Conservation (phyloP, 2,888 invertebrate genomes). For the Tetragonisca angustula region DNA sequence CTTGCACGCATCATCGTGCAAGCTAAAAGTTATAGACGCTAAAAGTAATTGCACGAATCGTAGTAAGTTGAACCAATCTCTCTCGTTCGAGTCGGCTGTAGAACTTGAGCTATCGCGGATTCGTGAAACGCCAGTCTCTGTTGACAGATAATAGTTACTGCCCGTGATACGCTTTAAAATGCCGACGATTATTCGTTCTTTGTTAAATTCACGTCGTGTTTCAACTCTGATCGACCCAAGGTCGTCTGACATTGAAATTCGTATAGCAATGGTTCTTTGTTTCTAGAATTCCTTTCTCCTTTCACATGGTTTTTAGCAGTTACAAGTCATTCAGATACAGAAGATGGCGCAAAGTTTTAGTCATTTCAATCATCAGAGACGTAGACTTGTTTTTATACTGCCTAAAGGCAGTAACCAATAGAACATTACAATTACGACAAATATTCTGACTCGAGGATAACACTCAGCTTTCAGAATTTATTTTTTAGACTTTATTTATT, state of each 20-base stretch:
- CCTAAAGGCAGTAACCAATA: neutral
- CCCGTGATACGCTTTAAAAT: slow-evolving; percentile 30
- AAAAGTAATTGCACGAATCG: slow-evolving; percentile 62
- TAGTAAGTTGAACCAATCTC: slow-evolving; percentile 49
- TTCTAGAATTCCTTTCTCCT: neutral
- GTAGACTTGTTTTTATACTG: neutral
- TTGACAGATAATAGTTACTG: slow-evolving; percentile 25
- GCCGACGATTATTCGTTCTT: neutral
- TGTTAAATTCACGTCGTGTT: neutral
- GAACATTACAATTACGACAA: neutral
- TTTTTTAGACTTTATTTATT: no score
- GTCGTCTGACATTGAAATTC: neutral
- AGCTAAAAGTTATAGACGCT: slow-evolving; percentile 51
- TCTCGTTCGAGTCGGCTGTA: slow-evolving; percentile 50
- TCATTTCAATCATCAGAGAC: neutral
- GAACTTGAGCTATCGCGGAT: slow-evolving; percentile 36
- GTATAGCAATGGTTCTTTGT: no score
- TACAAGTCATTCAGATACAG: no score
- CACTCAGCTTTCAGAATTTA: neutral
- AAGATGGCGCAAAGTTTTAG: no score
- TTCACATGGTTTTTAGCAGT: neutral
- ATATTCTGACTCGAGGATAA: no score
- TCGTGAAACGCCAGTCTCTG: slow-evolving; percentile 43
- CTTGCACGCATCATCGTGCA: slow-evolving; percentile 54
- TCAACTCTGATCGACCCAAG: neutral